These are phyloP conservation scores for Drosophila guanche DNA, from an alignment of 1,140 invertebrate species.

Conservation along the genomic window DNA sequence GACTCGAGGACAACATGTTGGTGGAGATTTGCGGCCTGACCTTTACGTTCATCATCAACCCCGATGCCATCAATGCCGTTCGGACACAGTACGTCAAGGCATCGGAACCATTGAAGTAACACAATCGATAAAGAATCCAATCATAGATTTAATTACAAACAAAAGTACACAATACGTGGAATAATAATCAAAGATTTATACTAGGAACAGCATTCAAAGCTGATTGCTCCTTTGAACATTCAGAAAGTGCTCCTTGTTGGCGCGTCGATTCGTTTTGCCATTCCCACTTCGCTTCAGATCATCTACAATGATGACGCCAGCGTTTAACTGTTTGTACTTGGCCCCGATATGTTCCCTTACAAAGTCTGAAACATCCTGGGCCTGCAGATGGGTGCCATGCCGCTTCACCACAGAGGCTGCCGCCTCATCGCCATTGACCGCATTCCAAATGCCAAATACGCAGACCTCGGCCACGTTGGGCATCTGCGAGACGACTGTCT, in stretches of 20 bases:
- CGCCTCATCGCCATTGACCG: slow-evolving; percentile 48
- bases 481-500: slow-evolving; percentile 51
- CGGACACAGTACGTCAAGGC: slow-evolving; percentile 92
- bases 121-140: too few relatives aligned
- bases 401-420: slow-evolving; percentile 59
- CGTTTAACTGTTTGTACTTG: slow-evolving; percentile 33
- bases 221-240: neutral
- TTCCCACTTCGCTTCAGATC: slow-evolving; percentile 23
- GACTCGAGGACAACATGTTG: slow-evolving; percentile 96
- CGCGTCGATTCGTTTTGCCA: slow-evolving; percentile 28
- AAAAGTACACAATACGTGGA: too few relatives aligned
- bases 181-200: too few relatives aligned
- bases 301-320: slow-evolving; percentile 22
- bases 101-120: slow-evolving; percentile 83
- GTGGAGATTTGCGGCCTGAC: slow-evolving; percentile 96
- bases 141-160: too few relatives aligned
- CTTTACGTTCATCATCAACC: slow-evolving; percentile 97
- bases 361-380: slow-evolving; percentile 25
- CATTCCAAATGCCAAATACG: slow-evolving; percentile 62
- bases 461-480: slow-evolving; percentile 60
- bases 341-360: slow-evolving; percentile 13
- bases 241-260: slow-evolving; percentile 27
- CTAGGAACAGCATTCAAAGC: too few relatives aligned
- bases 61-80: slow-evolving; percentile 94
- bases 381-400: slow-evolving; percentile 6